Evolutionary conservation across 2,113 vertebrate species (phyloP).

Genomic region (Phalacrocorax carbo): DNA sequence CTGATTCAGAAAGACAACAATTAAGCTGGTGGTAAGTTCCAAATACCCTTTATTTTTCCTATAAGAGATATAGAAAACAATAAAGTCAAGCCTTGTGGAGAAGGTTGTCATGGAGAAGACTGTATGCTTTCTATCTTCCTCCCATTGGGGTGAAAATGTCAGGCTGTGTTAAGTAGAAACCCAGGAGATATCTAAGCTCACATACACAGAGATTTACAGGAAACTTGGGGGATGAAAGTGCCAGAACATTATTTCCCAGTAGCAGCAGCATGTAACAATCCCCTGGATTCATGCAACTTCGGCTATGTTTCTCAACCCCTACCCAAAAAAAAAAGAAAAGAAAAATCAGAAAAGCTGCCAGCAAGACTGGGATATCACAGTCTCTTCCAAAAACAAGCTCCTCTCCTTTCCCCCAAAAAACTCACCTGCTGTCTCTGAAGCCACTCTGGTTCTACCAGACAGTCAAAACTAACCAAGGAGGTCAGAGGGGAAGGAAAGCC

Average conservation of each 20-base stretch:
- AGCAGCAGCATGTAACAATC: not conserved
- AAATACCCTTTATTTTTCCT: not conserved
- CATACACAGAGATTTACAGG: not conserved
- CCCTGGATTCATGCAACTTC: not conserved
- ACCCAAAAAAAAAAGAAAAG: too few species aligned
- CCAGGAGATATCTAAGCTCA: not conserved
- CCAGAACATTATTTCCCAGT: not conserved
- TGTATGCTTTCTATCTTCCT: not conserved
- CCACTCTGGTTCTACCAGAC: not conserved
- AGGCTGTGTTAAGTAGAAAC: not conserved
- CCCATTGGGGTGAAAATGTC: not conserved
- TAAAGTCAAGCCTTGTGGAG: not conserved
- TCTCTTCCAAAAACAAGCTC: not conserved
- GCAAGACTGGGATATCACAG: accelerated
- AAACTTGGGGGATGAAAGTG: not conserved
- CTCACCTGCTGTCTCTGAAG: not conserved
- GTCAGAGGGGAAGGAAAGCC: not conserved
- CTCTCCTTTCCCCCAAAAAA: not conserved
- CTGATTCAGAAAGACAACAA: not conserved
- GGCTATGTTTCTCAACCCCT: not conserved
- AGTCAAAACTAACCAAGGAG: not conserved
- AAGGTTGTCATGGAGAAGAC: not conserved
- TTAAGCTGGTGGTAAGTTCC: not conserved
- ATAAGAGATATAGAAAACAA: not conserved
- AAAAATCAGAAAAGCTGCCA: not conserved